Percentiles rank a stretch among this genome's conserved stretches.
Evolutionary conservation across 1,140 invertebrate genomes (phyloP).

Genomic region (Plectrocnemia conspersa): DNA sequence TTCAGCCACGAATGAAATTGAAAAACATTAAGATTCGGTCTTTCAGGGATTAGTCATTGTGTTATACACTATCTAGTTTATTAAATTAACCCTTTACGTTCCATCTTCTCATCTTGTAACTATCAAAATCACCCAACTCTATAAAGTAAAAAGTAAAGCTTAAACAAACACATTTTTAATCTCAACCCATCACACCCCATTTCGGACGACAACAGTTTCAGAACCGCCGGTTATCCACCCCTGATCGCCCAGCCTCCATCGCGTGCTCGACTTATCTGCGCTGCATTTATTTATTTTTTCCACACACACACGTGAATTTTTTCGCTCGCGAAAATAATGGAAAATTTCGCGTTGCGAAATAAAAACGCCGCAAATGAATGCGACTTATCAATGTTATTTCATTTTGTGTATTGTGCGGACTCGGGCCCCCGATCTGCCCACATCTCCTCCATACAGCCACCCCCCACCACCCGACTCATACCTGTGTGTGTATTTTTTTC

Average conservation of each 20-base stretch:
- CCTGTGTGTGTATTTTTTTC: slow-evolving; percentile 2
- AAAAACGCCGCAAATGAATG: slow-evolving; percentile 36
- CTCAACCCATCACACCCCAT: no score
- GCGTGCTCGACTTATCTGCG: slow-evolving; percentile 30
- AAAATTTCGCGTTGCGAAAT: slow-evolving; percentile 34
- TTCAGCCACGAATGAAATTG: no score
- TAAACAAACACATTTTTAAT: no score
- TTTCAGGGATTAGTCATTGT: no score
- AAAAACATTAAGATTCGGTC: no score
- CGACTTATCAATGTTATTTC: slow-evolving; percentile 36
- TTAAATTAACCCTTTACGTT: no score
- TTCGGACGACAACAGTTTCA: slow-evolving; percentile 19
- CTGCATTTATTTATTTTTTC: slow-evolving; percentile 32
- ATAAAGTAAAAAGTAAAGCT: no score
- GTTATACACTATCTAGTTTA: no score
- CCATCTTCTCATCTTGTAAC: no score
- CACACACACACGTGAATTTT: no score
- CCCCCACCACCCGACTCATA: not conserved
- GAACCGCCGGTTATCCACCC: not conserved
- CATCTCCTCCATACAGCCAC: not conserved
- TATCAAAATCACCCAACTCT: no score
- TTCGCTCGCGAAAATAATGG: slow-evolving; percentile 35
- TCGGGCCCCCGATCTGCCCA: not conserved
- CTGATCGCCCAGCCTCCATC: no score
- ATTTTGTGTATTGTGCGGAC: slow-evolving; percentile 30